These are phyloP conservation scores for Drosophila kepulauana DNA, from an alignment of 1,140 invertebrate genomes.

Conservation along the genomic window DNA sequence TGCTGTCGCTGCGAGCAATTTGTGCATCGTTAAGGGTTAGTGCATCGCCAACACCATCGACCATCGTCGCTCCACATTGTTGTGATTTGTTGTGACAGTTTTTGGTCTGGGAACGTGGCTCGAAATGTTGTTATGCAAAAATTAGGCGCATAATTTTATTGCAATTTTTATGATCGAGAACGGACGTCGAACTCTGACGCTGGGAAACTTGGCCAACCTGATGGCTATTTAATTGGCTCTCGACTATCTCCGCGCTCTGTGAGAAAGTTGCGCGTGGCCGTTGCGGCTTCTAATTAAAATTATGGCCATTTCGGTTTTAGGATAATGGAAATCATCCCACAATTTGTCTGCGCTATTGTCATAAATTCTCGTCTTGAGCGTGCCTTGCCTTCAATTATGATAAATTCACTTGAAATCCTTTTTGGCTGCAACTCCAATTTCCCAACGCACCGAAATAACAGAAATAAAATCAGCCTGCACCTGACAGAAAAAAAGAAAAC, in stretches of 20 bases:
- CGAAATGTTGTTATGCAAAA: slow-evolving; percentile 84
- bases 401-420: slow-evolving; percentile 73
- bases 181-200: slow-evolving; percentile 11
- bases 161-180: slow-evolving; percentile 81
- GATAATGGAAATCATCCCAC: slow-evolving; percentile 29
- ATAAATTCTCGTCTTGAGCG: slow-evolving; percentile 29
- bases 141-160: slow-evolving; percentile 84
- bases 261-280: slow-evolving; percentile 49
- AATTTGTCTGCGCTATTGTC: slow-evolving; percentile 27
- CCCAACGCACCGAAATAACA: slow-evolving; percentile 8
- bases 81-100: slow-evolving; percentile 82
- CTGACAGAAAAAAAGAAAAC: slow-evolving; percentile 51
- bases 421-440: slow-evolving; percentile 34
- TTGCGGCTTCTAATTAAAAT: slow-evolving; percentile 48
- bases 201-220: slow-evolving; percentile 49
- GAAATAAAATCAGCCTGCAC: slow-evolving; percentile 47
- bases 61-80: slow-evolving; percentile 29
- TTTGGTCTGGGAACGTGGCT: slow-evolving; percentile 30
- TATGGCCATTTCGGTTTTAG: slow-evolving; percentile 47
- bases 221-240: slow-evolving; percentile 73
- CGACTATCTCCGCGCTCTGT: slow-evolving; percentile 29
- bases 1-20: slow-evolving; percentile 58
- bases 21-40: slow-evolving; percentile 77
- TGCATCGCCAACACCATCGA: slow-evolving; percentile 45
- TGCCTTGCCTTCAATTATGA: slow-evolving; percentile 64